Evolutionary conservation across 2,113 vertebrate species (phyloP), one percentile per base, ranked within the genome.

Genomic region (Corythornis vintsioides): DNA sequence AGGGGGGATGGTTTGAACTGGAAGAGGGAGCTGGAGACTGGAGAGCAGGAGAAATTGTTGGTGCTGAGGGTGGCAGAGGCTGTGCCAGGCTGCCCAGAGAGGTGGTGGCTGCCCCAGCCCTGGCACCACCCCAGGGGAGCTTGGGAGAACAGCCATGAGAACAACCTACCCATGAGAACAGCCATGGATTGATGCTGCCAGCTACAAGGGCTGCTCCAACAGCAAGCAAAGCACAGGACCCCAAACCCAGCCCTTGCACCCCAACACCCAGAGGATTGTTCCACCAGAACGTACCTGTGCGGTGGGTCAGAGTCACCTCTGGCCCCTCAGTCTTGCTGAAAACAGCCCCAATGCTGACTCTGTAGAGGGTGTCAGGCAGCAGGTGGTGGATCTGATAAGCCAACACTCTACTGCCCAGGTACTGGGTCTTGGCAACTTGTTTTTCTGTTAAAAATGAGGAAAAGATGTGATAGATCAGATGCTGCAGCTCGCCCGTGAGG

Each of bases 311-410:
- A 33, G 96, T 97, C 75, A 97, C 98, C 86, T 98, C 98, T 1
- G 98, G 98, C 33, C 98, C 98, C 87, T 99, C 98, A 0, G 94
- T 96, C 90, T 98, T 97, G 71, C 97, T 96, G 72, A 98, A 98
- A 25, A 99, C 92, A 1, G 98, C 98, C 28, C 87, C 82, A 92
- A 99, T 95, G 9, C 97, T 89, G 81, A 99, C 70, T 21, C 52
- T 96, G 93, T 99, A 98, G 28, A 85, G 65, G 7, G 98, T 98
- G 92, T 96, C 35, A 3, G 98, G 98, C 74, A 80, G 94, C 90
- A 99, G 93, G 21, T 93, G 95, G 8, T 96, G 86, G 2, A 99
- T 97, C 14, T 4, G 96, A 64, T 98, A 95, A 48, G 94, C 80
- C 55, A 98, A 69, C 18, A 97, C 74, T 5, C 77, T 97, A 66